A percentile compares a stretch with the other conserved stretches of the same genome.
Conservation (phyloP, 37 sponge, comb jelly and placozoan species). For the Ephydatia muelleri region DNA sequence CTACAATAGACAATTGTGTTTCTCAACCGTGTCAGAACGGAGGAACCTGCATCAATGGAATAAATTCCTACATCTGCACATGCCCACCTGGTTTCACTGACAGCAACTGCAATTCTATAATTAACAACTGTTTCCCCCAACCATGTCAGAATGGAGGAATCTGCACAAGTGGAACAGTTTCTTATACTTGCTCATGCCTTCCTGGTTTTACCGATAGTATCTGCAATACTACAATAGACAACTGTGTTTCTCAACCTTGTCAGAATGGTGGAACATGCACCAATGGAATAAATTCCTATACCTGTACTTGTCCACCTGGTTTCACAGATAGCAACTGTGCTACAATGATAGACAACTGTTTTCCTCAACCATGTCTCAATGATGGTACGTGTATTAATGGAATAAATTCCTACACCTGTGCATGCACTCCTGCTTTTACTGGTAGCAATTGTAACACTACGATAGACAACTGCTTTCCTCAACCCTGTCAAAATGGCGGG, state of each 20-base stretch:
- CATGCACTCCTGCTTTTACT: constrained; percentile 50
- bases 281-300: constrained; percentile 7
- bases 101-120: constrained; percentile 32
- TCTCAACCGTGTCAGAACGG: constrained; percentile 58
- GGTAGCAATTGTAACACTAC: too few species aligned
- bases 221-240: constrained; percentile 59
- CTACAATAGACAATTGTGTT: constrained; percentile 51
- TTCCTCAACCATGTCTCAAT: constrained; percentile 28
- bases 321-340: constrained; percentile 62
- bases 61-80: constrained; percentile 17
- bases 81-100: constrained; percentile 73
- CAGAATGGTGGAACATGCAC: constrained; percentile 15
- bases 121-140: constrained; percentile 56
- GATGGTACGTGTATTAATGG: constrained; percentile 37
- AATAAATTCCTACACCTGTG: too few species aligned
- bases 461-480: too few species aligned
- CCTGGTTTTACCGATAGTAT: constrained; percentile 44
- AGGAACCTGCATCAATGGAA: constrained; percentile 28
- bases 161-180: constrained; percentile 26
- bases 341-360: constrained; percentile 5
- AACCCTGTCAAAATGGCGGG: too few species aligned
- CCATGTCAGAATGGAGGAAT: constrained; percentile 67
- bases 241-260: constrained; percentile 36
- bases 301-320: constrained; percentile 47
- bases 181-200: constrained; percentile 46